Evolutionary conservation across 2,113 vertebrate genomes (phyloP).

Genomic region (Trochalopteron elliotii): DNA sequence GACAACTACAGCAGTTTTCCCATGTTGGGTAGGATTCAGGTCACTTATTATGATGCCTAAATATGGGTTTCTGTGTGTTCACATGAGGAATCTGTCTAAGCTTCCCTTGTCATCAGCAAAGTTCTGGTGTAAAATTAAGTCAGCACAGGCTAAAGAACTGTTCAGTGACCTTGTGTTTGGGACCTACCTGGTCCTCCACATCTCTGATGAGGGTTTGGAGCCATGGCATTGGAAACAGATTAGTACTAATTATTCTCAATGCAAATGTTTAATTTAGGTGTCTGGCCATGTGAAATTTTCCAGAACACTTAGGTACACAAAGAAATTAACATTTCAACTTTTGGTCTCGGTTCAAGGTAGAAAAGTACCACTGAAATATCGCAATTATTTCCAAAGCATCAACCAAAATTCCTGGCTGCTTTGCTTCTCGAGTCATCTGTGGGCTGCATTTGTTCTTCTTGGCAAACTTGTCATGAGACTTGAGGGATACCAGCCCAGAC

Average conservation of each 20-base stretch:
- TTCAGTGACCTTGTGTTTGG: background rate
- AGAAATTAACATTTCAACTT: background rate
- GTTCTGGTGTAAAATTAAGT: background rate
- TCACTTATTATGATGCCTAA: background rate
- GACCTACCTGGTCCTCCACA: background rate
- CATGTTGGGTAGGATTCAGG: background rate
- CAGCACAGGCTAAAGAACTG: background rate
- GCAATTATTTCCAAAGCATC: background rate
- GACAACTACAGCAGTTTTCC: background rate
- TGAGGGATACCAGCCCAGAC: background rate
- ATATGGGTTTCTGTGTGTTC: background rate
- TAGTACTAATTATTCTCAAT: background rate
- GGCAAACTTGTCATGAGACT: background rate
- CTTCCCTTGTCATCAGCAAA: background rate
- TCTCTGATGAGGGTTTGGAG: background rate
- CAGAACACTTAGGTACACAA: background rate
- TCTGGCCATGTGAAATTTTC: background rate
- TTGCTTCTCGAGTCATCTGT: background rate
- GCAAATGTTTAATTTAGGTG: background rate
- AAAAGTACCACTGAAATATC: background rate
- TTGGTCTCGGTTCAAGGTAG: background rate
- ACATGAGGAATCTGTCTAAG: background rate
- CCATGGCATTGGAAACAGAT: background rate
- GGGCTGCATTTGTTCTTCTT: background rate
- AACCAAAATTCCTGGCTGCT: background rate